Base-by-base conservation (phyloP, 2,797 vertebrate species). In the Centropyge bicolor region DNA sequence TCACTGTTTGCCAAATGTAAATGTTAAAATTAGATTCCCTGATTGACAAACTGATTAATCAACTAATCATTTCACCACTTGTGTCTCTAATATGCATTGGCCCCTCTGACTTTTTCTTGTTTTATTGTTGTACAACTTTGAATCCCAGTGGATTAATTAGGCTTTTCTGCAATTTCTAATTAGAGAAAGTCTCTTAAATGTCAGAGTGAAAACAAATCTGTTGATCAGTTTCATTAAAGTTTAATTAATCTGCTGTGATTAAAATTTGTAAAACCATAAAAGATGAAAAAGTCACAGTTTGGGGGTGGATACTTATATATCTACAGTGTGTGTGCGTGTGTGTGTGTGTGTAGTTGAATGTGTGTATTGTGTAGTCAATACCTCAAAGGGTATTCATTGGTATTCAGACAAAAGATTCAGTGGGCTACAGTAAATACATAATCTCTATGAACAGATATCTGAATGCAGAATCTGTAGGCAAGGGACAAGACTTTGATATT, bases 161-260 rank as follows among this genome's bases (percentile, higher is more conserved):
- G 17, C 36, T 61, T 73, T 68, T 19, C 36, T 43, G 31, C 49
- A 27, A 14, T 27, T 17, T 24, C 73, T 76, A 46, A 74, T 68
- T 63, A 40, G 45, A 70, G 27, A 70, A 57, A 45, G 19, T 75
- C 51, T 64, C 63, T 46, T 80, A 78, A 78, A 85, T 82, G 80
- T 82, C 64, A 76, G 67, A 63, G 41, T 16, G 3, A 55, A 78
- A 74, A 76, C 17, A 72, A 65, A 78, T 69, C 66, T 74, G 43
- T 78, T 64, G 49, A 78, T 83, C 40, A n/a, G 11, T 64, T 76
- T 65, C n/a, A 81, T 79, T 72, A 60, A 76, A 81, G 24, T 70
- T 66, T 49, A 73, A 80, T 83, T 57, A 70, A 62, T 79, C 27
- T 66, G 46, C 75, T 73, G 66, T 61, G 55, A 76, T 74, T 76